Base-by-base conservation (phyloP, 2,888 invertebrate genomes). In the Pristionchus maxplancki region DNA sequence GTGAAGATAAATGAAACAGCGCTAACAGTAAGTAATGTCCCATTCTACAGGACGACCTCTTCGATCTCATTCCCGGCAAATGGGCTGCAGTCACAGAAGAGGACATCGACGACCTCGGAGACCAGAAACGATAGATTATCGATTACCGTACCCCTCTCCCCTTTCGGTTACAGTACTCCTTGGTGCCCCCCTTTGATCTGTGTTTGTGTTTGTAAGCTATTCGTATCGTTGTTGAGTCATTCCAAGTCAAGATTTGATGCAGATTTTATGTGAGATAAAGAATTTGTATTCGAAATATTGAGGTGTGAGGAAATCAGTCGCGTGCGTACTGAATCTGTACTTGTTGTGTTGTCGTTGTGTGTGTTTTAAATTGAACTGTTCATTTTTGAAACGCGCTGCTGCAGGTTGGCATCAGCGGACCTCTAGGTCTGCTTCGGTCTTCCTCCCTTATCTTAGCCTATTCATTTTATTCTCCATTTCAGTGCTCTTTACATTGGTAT, bases 31-130 rank as follows among this genome's bases (percentile, higher is more conserved):
- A 64, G 6, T 64, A 64, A 64, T 28, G 28, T 8, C 93, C n/a
- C n/a, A n/a, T n/a, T n/a, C 97, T 99, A 88, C 96, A 99, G 95
- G 98, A 99, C 96, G 99, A 99, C 93, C 96, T 99, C 40, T 97
- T 98, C 95, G 99, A 99, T 96, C 97, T 99, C 91, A 97, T 99
- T 95, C 98, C 98, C 88, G 98, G 98, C 94, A 99, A 99, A 95
- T 99, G 98, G 98, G 97, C 98, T 24, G 90, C 91, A 87, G 92
- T 93, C 50, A 71, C 87, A 0, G 89, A 88, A 64, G 88, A 89
- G 74, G 44, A 44, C 50, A 89, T 93, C 84, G 92, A 93, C 15
- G 93, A 93, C 62, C 90, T 93, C 31, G 93, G 93, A 74, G 93
- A 93, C 81, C 92, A 92, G 88, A 92, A 92, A 71, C 92, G 93